Base-by-base conservation (phyloP, 2,797 vertebrate species). In the Aulostomus chinensis region DNA sequence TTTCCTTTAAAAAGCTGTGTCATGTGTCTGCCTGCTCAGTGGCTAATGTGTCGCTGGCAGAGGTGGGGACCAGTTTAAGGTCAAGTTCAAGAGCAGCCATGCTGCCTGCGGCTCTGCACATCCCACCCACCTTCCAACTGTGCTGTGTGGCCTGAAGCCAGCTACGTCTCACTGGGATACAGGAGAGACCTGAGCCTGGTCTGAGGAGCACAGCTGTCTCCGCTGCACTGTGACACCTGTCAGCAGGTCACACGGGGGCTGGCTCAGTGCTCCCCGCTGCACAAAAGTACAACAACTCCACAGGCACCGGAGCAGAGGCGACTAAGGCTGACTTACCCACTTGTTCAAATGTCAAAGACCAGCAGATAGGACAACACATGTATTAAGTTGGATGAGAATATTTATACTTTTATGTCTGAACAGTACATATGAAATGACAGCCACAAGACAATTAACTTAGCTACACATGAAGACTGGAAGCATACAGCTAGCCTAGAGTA, bases 61-160 rank as follows among this genome's bases (percentile, higher is more conserved):
- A 73, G 65, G 55, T 41, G 51, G 28, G 31, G 53, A 65, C 67
- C 40, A 40, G 58, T 2, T 20, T 49, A 32, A 77, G 78, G 64
- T 78, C 73, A 58, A 38, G 58, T 68, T 71, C 30, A 47, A 66
- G 66, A 64, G 56, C 53, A 53, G 57, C 48, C 4, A 21, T 2
- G 31, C 55, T 28, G 53, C 53, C 51, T 63, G 37, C 46, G 30
- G 42, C 64, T 34, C 43, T 26, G 60, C 65, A 68, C 64, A 39
- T 55, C 48, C 79, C 67, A 46, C 67, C 64, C 70, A 71, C 64
- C 12, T 29, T 59, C 57, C 82, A 78, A 76, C 78, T 82, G 83
- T 65, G 68, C 45, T 3, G 26, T 0, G 58, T 67, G 75, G 80
- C 70, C 59, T 12, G n/a, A 14, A 25, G 70, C 74, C 83, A 77